A percentile compares a stretch with the other conserved stretches of the same genome.
Evolutionary conservation across 2,113 vertebrate genomes (phyloP).

Genomic region (Colossoma macropomum): DNA sequence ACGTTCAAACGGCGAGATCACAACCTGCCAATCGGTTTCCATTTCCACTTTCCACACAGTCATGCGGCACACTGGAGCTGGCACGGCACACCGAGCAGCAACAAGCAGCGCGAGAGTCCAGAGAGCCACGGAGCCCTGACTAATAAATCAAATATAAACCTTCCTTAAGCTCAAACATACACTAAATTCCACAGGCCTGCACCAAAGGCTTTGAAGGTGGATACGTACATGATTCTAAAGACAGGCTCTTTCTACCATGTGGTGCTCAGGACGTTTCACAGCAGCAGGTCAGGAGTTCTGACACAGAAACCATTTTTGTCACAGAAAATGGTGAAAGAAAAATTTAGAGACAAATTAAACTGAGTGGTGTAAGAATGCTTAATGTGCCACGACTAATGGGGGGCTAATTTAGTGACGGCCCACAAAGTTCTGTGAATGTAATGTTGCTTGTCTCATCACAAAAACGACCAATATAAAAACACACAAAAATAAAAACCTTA

Average conservation of each 20-base stretch:
- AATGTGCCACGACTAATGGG: too few relatives aligned
- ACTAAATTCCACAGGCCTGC: slow-evolving; percentile 69
- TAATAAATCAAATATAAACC: slow-evolving; percentile 53
- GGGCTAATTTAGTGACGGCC: too few relatives aligned
- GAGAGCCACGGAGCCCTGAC: background rate
- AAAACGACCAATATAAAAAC: too few relatives aligned
- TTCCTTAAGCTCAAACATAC: slow-evolving; percentile 50
- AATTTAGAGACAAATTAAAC: too few relatives aligned
- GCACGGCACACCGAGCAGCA: background rate
- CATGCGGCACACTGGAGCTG: background rate
- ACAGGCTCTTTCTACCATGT: background rate
- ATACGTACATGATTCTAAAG: slow-evolving; percentile 30
- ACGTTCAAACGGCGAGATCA: slow-evolving; percentile 32
- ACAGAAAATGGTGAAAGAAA: background rate
- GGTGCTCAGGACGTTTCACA: background rate
- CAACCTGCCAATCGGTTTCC: background rate
- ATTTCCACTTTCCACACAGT: background rate
- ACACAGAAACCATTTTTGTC: background rate
- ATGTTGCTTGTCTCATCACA: too few relatives aligned
- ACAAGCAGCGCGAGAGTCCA: background rate
- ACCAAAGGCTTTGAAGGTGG: slow-evolving; percentile 64
- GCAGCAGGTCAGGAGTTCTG: background rate
- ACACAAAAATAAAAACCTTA: too few relatives aligned
- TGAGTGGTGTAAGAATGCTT: too few relatives aligned
- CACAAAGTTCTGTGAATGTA: too few relatives aligned